These are phyloP conservation scores for Smittia aterrima DNA, from an alignment of 2,888 invertebrate species.

Conservation along the genomic window DNA sequence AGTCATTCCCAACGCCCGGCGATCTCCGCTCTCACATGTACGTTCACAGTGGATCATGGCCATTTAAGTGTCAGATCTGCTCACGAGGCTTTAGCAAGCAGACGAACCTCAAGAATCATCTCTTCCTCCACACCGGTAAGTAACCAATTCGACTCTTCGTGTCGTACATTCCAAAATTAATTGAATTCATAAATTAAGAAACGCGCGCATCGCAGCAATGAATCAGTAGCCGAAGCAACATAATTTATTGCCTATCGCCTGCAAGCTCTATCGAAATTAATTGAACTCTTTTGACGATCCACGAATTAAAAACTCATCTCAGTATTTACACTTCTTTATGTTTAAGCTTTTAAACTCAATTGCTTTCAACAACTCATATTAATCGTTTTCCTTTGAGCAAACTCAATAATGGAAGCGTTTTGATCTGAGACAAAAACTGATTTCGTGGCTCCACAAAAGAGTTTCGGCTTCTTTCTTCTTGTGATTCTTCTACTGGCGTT, in stretches of 20 bases:
- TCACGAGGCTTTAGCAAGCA: constrained; percentile 94
- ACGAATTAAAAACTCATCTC: neutral
- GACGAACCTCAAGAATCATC: constrained; percentile 92
- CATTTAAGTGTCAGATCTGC: constrained; percentile 92
- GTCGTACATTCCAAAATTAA: constrained; percentile 42
- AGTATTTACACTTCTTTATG: neutral
- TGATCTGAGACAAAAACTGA: neutral
- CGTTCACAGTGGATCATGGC: constrained; percentile 96
- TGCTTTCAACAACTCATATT: neutral
- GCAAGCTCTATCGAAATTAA: no score
- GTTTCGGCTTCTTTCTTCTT: neutral
- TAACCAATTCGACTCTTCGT: constrained; percentile 57
- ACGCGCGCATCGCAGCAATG: neutral
- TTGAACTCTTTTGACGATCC: no score
- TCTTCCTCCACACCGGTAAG: constrained; percentile 89
- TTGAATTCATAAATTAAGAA: constrained; percentile 37
- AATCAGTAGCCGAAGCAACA: constrained; percentile 6
- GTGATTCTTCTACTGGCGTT: neutral
- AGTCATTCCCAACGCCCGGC: constrained; percentile 95
- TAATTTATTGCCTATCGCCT: constrained; percentile 35
- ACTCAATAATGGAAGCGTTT: neutral
- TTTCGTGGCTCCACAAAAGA: neutral
- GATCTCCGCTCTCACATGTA: constrained; percentile 96
- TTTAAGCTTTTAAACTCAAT: neutral
- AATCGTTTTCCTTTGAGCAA: neutral